phyloP scores from a whole-genome alignment of 1,140 invertebrate genomes.

The Euura saliciscinereae region DNA sequence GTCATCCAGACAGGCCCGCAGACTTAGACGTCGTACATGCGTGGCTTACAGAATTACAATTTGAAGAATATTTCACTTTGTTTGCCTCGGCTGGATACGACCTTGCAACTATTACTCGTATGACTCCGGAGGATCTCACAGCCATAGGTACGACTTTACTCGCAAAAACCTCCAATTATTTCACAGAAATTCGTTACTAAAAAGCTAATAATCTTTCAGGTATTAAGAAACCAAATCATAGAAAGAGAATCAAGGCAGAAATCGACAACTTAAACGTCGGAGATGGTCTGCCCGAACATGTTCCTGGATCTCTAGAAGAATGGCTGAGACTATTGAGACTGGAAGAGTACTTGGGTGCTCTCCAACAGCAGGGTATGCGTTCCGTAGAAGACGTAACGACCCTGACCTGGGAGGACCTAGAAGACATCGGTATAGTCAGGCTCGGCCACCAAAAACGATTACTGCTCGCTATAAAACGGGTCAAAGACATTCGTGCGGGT shows the following conservation, averaged over 20 bases:
- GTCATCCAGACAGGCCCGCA: slow-evolving; percentile 66
- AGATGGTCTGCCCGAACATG: slow-evolving; percentile 91
- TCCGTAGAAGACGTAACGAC: slow-evolving; percentile 92
- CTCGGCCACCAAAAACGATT: slow-evolving; percentile 99
- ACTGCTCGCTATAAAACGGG: slow-evolving; percentile 93
- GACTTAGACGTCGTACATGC: slow-evolving; percentile 88
- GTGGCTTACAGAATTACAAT: slow-evolving; percentile 94
- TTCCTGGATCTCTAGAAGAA: slow-evolving; percentile 90
- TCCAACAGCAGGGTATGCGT: slow-evolving; percentile 91
- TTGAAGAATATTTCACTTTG: slow-evolving; percentile 94
- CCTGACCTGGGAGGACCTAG: slow-evolving; percentile 97
- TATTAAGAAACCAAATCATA: slow-evolving; percentile 97
- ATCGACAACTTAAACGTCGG: slow-evolving; percentile 93
- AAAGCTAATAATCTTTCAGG: slow-evolving; percentile 35
- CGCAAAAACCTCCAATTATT: no score
- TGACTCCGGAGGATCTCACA: slow-evolving; percentile 95
- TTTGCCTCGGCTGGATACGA: slow-evolving; percentile 97
- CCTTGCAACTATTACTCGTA: slow-evolving; percentile 94
- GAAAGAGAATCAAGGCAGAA: slow-evolving; percentile 94
- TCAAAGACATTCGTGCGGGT: slow-evolving; percentile 91
- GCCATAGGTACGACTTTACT: slow-evolving; percentile 65
- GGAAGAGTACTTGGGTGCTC: slow-evolving; percentile 88
- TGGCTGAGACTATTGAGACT: slow-evolving; percentile 90
- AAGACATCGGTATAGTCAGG: slow-evolving; percentile 96
- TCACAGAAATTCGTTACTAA: background rate